phyloP scores from a whole-genome alignment of 2,797 vertebrate species.

The Melanotaenia maccullochi region DNA sequence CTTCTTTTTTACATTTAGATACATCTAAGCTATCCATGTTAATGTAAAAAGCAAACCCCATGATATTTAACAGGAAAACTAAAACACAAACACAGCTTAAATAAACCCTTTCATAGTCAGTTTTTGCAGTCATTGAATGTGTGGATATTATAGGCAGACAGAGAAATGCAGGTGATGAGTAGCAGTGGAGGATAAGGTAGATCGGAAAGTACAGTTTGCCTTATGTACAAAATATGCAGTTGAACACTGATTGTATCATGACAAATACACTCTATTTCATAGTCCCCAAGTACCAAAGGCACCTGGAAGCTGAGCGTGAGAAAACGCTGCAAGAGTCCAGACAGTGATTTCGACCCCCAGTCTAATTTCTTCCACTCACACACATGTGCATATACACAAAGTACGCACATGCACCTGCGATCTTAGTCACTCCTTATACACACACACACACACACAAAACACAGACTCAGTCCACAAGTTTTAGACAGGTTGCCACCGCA shows the following conservation, averaged over 20 bases:
- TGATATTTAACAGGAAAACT: constrained; percentile 46
- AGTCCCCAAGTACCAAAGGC: constrained; percentile 58
- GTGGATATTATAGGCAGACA: constrained; percentile 39
- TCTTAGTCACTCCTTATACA: constrained; percentile 37
- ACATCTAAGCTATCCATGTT: neutral
- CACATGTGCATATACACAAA: constrained; percentile 9
- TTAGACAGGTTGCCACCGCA: constrained; percentile 44
- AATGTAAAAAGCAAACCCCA: constrained; percentile 1
- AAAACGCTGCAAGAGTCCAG: constrained; percentile 55
- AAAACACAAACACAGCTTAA: constrained; percentile 56
- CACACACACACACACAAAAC: neutral
- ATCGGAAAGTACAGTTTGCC: constrained; percentile 31
- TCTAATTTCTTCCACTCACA: constrained; percentile 31
- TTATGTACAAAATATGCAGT: constrained; percentile 41
- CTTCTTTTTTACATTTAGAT: neutral
- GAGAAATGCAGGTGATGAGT: constrained; percentile 12
- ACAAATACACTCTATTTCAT: constrained; percentile 57
- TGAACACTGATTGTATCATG: constrained; percentile 50
- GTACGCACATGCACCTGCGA: constrained; percentile 48
- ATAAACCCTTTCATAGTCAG: constrained; percentile 60
- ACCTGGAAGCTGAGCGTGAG: constrained; percentile 69
- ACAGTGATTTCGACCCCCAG: constrained; percentile 35
- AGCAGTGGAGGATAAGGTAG: constrained; percentile 17
- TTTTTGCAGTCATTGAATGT: constrained; percentile 48
- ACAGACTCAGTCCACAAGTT: constrained; percentile 7